phyloP scores from a whole-genome alignment of 2,888 invertebrate species.

The Pristionchus japonicus region DNA sequence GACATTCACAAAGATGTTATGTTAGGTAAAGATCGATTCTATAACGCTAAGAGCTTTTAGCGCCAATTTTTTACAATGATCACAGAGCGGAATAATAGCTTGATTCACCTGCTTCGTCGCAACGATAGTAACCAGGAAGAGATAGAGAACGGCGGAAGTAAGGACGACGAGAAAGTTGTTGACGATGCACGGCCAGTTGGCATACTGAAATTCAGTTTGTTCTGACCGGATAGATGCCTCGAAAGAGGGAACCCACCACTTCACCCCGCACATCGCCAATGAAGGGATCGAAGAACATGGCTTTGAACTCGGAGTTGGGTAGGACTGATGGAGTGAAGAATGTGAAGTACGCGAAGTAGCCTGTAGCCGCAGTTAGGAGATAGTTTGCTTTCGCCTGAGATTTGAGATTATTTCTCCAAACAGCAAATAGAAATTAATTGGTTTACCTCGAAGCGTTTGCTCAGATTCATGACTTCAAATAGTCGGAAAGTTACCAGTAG shows the following conservation, averaged over 20 bases:
- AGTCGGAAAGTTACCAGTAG: background rate
- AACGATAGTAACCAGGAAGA: background rate
- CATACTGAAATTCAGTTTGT: background rate
- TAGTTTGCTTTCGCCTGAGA: too few relatives aligned
- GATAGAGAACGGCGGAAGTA: background rate
- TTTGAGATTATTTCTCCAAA: too few relatives aligned
- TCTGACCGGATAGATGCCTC: too few relatives aligned
- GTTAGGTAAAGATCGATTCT: too few relatives aligned
- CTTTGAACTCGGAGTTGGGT: background rate
- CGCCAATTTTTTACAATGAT: too few relatives aligned
- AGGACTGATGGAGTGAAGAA: background rate
- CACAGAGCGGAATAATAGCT: too few relatives aligned
- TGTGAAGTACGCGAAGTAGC: background rate
- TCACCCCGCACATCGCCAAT: background rate
- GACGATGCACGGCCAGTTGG: background rate
- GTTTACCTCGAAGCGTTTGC: background rate
- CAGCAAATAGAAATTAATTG: too few relatives aligned
- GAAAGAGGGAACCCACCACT: too few relatives aligned
- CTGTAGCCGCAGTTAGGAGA: background rate
- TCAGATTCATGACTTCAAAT: background rate
- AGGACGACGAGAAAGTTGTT: background rate
- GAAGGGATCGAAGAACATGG: slow-evolving; percentile 19
- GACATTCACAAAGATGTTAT: too few relatives aligned
- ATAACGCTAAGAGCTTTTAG: too few relatives aligned
- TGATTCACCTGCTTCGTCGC: background rate